Evolutionary conservation across 1,140 invertebrate species (phyloP), one percentile per base, ranked within the genome.

Genomic region (Drosophila pallidifrons): DNA sequence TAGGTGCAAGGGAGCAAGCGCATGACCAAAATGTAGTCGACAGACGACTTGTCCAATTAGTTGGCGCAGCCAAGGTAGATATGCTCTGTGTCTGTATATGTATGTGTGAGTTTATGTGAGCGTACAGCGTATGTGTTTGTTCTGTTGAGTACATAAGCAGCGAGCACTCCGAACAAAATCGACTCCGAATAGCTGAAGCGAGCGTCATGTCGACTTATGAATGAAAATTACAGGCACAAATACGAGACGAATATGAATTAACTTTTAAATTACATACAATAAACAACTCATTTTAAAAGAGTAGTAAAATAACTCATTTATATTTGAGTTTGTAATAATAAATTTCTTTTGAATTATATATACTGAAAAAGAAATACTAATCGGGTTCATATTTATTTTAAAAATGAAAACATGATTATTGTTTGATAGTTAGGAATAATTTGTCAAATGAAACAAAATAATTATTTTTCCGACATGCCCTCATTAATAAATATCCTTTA

Each of bases 1-100:
- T 64, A 61, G 54, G 78, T 78, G 79, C 69, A 85, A 73, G 83
- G 70, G 74, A 64, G 65, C 63, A 49, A 72, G 74, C 67, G 45
- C 65, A 75, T 75, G 65, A 55, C 76, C 67, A 70, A 75, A 69
- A 52, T 75, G 67, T 58, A 75, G 54, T 65, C 57, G 67, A 58
- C 49, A 75, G 54, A 57, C 57, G 67, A 58, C 49, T 49, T 87
- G 83, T 82, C 83, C 82, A 87, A 87, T 87, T 87, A 88, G 82
- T 82, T 86, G 83, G 70, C 78, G 76, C 77, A 73, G 68, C 54
- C 67, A 74, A 71, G 67, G 63, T 64, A 65, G 61, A 45, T 16
- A 25, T 38, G 70, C 16, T 63, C 38, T 11, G 25, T 49, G 59
- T 20, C 30, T 20, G 46, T 69, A 28, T 25, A 45, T 32, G 66